These are phyloP conservation scores for Melanchra persicariae DNA, from an alignment of 2,888 invertebrate genomes.

Conservation along the genomic window DNA sequence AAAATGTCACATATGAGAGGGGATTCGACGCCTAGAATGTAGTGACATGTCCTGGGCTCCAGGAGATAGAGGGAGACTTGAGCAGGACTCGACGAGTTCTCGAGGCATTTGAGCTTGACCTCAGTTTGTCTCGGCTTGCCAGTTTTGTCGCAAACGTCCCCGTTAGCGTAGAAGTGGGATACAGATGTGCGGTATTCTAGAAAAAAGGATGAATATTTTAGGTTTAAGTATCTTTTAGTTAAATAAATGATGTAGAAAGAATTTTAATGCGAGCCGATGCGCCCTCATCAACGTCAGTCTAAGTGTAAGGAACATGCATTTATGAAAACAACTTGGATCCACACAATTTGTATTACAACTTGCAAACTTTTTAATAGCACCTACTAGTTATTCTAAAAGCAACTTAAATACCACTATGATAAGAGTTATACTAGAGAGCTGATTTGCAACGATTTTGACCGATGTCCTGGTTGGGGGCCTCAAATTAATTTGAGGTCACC, in stretches of 20 bases:
- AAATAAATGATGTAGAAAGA: too few species aligned
- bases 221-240: background rate
- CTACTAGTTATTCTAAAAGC: background rate
- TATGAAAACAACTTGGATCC: too few species aligned
- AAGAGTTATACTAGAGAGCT: too few species aligned
- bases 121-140: conserved; percentile 95
- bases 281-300: too few species aligned
- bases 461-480: too few species aligned
- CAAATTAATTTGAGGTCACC: too few species aligned
- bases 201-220: conserved; percentile 8
- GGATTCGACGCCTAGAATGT: conserved; percentile 98
- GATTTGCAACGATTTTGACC: too few species aligned
- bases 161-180: conserved; percentile 96
- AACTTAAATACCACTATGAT: too few species aligned
- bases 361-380: background rate
- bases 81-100: conserved; percentile 93
- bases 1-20: conserved; percentile 96
- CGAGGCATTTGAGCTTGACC: conserved; percentile 95
- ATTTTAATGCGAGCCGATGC: too few species aligned
- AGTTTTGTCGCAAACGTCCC: conserved; percentile 96
- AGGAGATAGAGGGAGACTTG: conserved; percentile 96
- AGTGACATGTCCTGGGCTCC: conserved; percentile 98
- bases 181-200: conserved; percentile 92
- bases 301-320: too few species aligned
- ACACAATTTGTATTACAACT: background rate